Evolutionary conservation across 2,113 vertebrate genomes (phyloP).

Genomic region (Phrynocephalus versicolor): DNA sequence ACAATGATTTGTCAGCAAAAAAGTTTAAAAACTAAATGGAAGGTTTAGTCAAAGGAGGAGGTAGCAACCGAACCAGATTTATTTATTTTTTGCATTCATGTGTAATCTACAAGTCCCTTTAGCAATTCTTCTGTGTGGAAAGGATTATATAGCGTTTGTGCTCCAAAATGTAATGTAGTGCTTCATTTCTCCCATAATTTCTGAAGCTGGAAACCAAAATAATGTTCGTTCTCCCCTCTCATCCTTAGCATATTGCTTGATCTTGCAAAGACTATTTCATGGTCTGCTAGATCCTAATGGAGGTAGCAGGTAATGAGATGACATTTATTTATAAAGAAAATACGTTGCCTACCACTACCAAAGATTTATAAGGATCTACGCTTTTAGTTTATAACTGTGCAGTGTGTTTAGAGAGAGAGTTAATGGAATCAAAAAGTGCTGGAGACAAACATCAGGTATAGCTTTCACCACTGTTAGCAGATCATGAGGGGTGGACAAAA

Average conservation of each 20-base stretch:
- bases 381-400: constrained; percentile 46
- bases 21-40: constrained; percentile 49
- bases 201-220: constrained; percentile 72
- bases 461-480: neutral
- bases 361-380: constrained; percentile 62
- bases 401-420: constrained; percentile 34
- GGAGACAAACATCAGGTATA: neutral
- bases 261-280: constrained; percentile 83
- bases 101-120: constrained; percentile 62
- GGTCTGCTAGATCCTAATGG: constrained; percentile 79
- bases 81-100: constrained; percentile 52
- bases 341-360: constrained; percentile 68
- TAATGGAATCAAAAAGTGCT: neutral
- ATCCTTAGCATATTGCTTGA: constrained; percentile 71
- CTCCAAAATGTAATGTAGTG: constrained; percentile 70
- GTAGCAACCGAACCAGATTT: constrained; percentile 50
- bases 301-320: constrained; percentile 78
- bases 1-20: constrained; percentile 21
- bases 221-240: constrained; percentile 63
- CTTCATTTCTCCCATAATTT: constrained; percentile 76
- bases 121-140: constrained; percentile 65
- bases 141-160: constrained; percentile 66
- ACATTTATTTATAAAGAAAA: constrained; percentile 81
- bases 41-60: constrained; percentile 54
- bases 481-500: neutral